Evolutionary conservation across 1,140 invertebrate species (phyloP), one percentile per base, ranked within the genome.

Genomic region (Macrocentrus cingulum): DNA sequence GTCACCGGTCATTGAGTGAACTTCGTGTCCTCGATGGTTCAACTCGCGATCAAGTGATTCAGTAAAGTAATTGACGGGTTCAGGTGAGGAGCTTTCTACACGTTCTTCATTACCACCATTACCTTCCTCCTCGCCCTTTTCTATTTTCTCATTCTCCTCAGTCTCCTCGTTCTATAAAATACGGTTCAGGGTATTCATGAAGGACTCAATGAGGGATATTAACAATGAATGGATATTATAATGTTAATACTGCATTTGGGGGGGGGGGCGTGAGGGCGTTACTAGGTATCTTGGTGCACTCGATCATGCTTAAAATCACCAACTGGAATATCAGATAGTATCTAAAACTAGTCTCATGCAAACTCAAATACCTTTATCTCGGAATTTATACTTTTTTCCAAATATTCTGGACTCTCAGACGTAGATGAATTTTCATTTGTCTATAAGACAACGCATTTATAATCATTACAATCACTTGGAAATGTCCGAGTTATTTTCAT

Each of bases 1-100:
- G 41, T 44, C 50, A 57, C 41, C 50, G 49, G 34, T 56, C 50
- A 60, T 49, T 56, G 61, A 59, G 29, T 63, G 49, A 45, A 60
- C 53, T 29, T 60, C 55, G 42, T 56, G 54, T 59, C 39, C 53
- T 25, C 18, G 42, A 42, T 56, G 32, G 13, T 60, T 56, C 49
- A 60, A 56, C 52, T 60, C 57, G 22, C 23, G 37, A 55, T 37
- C 49, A 41, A 52, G 50, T 46, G 41, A 34, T 29, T 59, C 53
- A 51, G 45, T 56, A 41, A 13, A 44, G 25, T 59, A 52, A 23
- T 48, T 60, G 45, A 56, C 37, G 48, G 39, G 49, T 22, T 42
- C 42, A 46, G 20, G 42, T 56, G 19, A n/a, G n/a, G 34, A 25
- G 44, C 37, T 54, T 36, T 57, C 52, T 29, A 36, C 15, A 34